Percentiles rank a stretch among this genome's conserved stretches.
Conservation (phyloP, 2,113 vertebrate species). For the Oxygymnocypris stewartii region DNA sequence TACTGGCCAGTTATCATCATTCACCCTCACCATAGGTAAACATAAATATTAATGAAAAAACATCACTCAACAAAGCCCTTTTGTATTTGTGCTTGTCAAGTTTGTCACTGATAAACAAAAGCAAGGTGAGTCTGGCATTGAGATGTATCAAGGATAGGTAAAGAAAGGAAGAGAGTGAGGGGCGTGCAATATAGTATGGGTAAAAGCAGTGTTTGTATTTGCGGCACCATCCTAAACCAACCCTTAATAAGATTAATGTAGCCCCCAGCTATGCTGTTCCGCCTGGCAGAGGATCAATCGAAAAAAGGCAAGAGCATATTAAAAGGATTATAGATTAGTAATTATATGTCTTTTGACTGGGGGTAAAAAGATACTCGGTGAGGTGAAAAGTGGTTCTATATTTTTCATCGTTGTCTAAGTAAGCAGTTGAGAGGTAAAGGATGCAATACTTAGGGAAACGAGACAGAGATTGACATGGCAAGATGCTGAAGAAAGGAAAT, state of each 20-base stretch:
- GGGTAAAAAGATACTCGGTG: conserved; percentile 74
- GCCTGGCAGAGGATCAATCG: conserved; percentile 92
- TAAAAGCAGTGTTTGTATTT: conserved; percentile 72
- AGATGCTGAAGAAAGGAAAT: background rate
- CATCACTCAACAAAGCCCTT: conserved; percentile 28
- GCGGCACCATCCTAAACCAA: conserved; percentile 75
- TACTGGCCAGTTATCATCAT: background rate
- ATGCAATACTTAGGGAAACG: conserved; percentile 34
- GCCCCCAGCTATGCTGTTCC: conserved; percentile 82
- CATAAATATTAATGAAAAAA: conserved; percentile 36
- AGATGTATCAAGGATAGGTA: conserved; percentile 25
- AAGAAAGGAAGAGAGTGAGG: conserved; percentile 2
- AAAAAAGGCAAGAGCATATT: conserved; percentile 84
- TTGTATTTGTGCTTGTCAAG: conserved; percentile 51
- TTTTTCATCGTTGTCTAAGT: conserved; percentile 71
- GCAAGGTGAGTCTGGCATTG: conserved; percentile 58
- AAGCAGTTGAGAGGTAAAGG: conserved; percentile 46
- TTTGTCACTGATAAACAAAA: conserved; percentile 69
- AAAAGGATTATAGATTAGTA: conserved; percentile 98
- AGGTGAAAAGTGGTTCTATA: conserved; percentile 78
- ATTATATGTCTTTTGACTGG: conserved; percentile 90
- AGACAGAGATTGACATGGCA: background rate
- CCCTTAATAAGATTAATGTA: conserved; percentile 93
- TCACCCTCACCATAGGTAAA: background rate
- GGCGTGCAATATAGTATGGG: conserved; percentile 45